Evolutionary conservation across 2,888 invertebrate genomes (phyloP), one percentile per base, ranked within the genome.

Genomic region (Ectropis crepuscularia): DNA sequence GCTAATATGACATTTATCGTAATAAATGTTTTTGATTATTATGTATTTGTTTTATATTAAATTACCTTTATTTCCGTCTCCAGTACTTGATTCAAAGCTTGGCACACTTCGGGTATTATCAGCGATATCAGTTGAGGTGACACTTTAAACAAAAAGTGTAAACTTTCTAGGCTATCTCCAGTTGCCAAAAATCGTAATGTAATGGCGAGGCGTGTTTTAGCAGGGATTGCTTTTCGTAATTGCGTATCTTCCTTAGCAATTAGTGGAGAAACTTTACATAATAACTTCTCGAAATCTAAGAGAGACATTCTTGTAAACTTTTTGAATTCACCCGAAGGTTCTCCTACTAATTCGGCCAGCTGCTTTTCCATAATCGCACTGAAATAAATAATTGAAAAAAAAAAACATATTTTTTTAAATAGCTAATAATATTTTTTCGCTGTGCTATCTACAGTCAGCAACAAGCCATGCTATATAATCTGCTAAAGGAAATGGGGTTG

Each of bases 81-180:
- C 51, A 61, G 42, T 50, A 61, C 61, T 55, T 55, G 28, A 55
- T 61, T 61, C 54, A 61, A 45, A 37, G 61, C 61, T 43, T n/a
- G 42, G 37, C 61, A 61, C 11, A 54, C 61, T 55, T 61, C 61
- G 16, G 61, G 61, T 42, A 61, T 49, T 42, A 61, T 61, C 28
- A 10, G 12, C 11, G 61, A 61, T 45, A 61, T 61, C 43, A 61
- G 12, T 49, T 53, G 53, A 43, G 54, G 54, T 41, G 54, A 61
- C 9, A 61, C 49, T 61, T 61, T 61, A 41, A 61, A 61, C 36
- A 61, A 49, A 60, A 60, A 60, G 37, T 61, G 49, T 38, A 50
- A 37, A 50, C 54, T 55, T 49, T 61, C 43, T 8, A 55, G 42
- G 42, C 45, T 55, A 42, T 55, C 61, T 54, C 51, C 51, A 51